These are phyloP conservation scores for Darevskia mixta DNA, from an alignment of 2,797 vertebrate species.

Conservation along the genomic window DNA sequence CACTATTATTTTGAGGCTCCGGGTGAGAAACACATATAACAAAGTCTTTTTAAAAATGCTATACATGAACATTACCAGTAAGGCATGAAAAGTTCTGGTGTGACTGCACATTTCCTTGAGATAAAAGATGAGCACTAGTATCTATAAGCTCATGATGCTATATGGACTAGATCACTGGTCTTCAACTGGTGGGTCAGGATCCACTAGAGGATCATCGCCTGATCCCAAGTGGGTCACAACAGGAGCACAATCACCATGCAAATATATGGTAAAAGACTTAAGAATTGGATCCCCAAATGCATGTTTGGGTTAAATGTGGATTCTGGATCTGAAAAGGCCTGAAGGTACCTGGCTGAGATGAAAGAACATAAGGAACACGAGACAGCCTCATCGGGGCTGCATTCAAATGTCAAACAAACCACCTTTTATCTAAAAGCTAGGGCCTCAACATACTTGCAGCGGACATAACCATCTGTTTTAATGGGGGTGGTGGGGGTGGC, in stretches of 20 bases:
- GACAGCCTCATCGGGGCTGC: neutral
- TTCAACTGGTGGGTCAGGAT: no score
- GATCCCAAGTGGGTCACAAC: neutral
- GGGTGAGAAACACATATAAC: neutral
- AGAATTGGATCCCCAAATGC: no score
- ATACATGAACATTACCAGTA: neutral
- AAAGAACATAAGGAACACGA: neutral
- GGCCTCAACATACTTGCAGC: neutral
- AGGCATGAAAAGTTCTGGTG: neutral
- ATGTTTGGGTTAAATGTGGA: no score
- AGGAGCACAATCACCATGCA: no score
- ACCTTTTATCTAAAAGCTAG: no score
- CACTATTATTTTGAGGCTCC: neutral
- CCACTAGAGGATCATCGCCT: neutral
- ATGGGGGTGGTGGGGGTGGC: neutral
- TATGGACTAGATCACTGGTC: neutral
- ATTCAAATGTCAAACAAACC: neutral
- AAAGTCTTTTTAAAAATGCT: neutral
- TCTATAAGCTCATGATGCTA: neutral
- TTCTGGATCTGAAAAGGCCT: no score
- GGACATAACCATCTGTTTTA: neutral
- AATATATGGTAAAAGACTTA: no score
- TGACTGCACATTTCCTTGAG: neutral
- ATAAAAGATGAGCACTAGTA: neutral
- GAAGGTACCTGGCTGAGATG: neutral